Evolutionary conservation across 2,888 invertebrate genomes (phyloP), one percentile per base, ranked within the genome.

Genomic region (Polylopha cassiicola): DNA sequence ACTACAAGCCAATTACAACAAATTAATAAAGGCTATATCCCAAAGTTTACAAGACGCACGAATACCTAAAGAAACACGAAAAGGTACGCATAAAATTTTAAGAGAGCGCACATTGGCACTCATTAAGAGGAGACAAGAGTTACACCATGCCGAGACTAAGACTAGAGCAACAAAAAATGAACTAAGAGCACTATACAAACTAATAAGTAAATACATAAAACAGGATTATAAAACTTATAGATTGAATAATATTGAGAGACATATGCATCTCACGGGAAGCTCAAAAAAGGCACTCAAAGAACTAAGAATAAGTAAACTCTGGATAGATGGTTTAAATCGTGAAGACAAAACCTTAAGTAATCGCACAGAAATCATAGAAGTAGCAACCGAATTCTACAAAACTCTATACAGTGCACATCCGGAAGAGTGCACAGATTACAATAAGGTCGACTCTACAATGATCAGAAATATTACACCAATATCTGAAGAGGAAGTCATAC

Each of bases 151-250:
- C 9, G 14, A 27, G 23, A 44, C 36, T 15, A 39, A 44, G 39
- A 32, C 36, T 16, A 17, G 44, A 23, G 14, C 44, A 17, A 39
- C 21, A 10, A 44, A 11, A 39, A 43, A 43, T 4, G 38, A 34
- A 32, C 22, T 38, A 3, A 34, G 30, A 2, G 38, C 38, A 1
- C 37, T 39, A 5, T 44, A 44, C 16, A 47, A 44, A 9, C 32
- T 47, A 7, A 15, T 28, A 1, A 45, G 26, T 17, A 50, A 44
- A 32, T 31, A 14, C 20, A 47, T 43, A 18, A 47, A 32, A 15
- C 14, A 37, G 3, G 46, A 50, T 17, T 47, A 46, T 11, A 6
- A 21, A 5, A 34, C 21, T 3, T 13, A 39, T 15, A 38, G 30
- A 30, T 34, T 11, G 2, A 22, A 34, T 1, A 39, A 24, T 7